Conservation (phyloP, 2,888 invertebrate genomes). For the Chalcosyrphus nemorum region DNA sequence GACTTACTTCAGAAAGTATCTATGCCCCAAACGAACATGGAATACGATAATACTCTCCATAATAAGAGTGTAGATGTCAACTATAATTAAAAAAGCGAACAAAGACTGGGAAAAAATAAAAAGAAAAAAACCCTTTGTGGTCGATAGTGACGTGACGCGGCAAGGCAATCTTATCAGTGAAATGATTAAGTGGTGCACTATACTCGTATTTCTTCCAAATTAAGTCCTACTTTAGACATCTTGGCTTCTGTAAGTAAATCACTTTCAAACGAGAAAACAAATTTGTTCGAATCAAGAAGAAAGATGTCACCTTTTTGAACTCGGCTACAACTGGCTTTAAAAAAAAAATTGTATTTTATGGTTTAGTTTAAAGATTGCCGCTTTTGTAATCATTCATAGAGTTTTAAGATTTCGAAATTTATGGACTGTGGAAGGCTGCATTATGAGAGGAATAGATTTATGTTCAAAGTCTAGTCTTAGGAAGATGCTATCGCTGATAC, state of each 20-base stretch:
- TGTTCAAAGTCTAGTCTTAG: too few relatives aligned
- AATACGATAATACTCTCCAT: neutral
- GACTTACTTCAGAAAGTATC: neutral
- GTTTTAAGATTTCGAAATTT: neutral
- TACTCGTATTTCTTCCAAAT: slow-evolving; percentile 26
- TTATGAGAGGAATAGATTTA: slow-evolving; percentile 5
- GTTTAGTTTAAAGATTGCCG: slow-evolving; percentile 13
- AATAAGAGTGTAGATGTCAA: slow-evolving; percentile 25
- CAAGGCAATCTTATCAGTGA: slow-evolving; percentile 7
- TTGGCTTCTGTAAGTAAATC: slow-evolving; percentile 5
- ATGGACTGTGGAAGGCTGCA: neutral
- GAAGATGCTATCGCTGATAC: neutral
- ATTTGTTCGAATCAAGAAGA: slow-evolving; percentile 13
- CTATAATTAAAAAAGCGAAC: slow-evolving; percentile 27
- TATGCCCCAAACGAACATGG: neutral
- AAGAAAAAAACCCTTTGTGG: slow-evolving; percentile 10
- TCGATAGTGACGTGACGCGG: slow-evolving; percentile 10
- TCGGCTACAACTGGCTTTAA: too few relatives aligned
- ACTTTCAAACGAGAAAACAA: slow-evolving; percentile 26
- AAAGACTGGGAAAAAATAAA: slow-evolving; percentile 7
- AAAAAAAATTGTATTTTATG: slow-evolving; percentile 10
- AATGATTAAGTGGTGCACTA: slow-evolving; percentile 20
- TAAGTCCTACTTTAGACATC: neutral
- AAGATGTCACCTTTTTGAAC: slow-evolving; percentile 28
- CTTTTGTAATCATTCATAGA: neutral